These are phyloP conservation scores for Lytechinus variegatus DNA, from an alignment of 35 echinoderm and acorn worm genomes.

Conservation along the genomic window DNA sequence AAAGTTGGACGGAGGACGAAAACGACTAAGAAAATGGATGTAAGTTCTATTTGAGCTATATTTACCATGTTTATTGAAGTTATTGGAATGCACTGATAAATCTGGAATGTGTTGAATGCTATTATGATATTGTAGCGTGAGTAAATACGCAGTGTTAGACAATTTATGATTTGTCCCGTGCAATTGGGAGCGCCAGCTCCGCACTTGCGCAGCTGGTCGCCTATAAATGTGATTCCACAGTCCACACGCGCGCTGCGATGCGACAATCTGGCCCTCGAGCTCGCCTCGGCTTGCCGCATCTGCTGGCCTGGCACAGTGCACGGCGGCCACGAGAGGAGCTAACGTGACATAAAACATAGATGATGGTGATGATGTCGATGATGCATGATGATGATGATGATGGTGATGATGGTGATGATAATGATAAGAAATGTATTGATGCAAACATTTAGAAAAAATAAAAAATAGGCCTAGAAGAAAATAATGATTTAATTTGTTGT, in stretches of 20 bases:
- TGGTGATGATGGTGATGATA: too few relatives aligned
- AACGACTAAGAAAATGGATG: background rate
- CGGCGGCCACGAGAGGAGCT: too few relatives aligned
- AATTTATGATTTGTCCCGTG: background rate
- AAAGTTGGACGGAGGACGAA: background rate
- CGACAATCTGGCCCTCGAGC: too few relatives aligned
- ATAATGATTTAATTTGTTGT: too few relatives aligned
- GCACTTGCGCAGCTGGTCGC: background rate
- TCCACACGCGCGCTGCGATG: background rate
- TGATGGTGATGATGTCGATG: too few relatives aligned
- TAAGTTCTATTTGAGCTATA: background rate
- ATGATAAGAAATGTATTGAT: too few relatives aligned
- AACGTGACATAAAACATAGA: too few relatives aligned
- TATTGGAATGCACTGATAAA: background rate
- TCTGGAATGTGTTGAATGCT: background rate
- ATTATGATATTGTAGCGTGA: background rate
- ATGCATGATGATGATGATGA: too few relatives aligned
- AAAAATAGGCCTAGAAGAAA: too few relatives aligned
- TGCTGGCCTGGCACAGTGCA: too few relatives aligned
- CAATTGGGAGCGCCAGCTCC: background rate
- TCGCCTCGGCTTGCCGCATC: too few relatives aligned
- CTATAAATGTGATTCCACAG: background rate
- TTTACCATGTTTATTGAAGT: background rate
- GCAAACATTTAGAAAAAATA: too few relatives aligned
- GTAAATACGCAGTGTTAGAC: background rate